Percentiles rank a stretch among this genome's conserved stretches.
These are phyloP conservation scores for Oryzias melastigma DNA, from an alignment of 2,113 vertebrate species.

Conservation along the genomic window DNA sequence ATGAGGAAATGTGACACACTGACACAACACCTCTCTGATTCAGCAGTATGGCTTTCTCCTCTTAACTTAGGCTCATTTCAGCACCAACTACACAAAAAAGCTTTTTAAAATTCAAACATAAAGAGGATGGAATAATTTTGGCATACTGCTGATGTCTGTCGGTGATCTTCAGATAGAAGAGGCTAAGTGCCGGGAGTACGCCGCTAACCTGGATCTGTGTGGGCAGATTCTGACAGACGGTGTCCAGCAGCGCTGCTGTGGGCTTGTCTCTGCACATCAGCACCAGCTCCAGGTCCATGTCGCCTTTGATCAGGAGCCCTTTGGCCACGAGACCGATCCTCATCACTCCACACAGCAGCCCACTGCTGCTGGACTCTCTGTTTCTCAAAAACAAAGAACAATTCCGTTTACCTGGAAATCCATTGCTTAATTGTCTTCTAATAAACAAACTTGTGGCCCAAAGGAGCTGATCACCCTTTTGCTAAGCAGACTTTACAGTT, in stretches of 20 bases:
- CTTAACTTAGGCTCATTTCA: constrained; percentile 16
- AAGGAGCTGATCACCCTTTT: constrained; percentile 1
- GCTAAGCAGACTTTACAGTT: background rate
- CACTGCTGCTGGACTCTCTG: constrained; percentile 87
- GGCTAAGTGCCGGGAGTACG: constrained; percentile 8
- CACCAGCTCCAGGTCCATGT: constrained; percentile 98
- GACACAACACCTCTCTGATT: constrained; percentile 35
- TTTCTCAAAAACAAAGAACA: background rate
- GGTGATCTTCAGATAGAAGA: background rate
- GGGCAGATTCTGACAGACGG: constrained; percentile 92
- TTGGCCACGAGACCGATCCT: constrained; percentile 97
- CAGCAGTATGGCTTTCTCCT: constrained; percentile 21
- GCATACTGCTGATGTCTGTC: background rate
- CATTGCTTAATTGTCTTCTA: background rate
- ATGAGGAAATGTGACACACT: constrained; percentile 53
- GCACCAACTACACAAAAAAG: background rate
- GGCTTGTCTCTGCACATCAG: constrained; percentile 98
- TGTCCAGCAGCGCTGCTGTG: constrained; percentile 88
- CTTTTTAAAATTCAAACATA: background rate
- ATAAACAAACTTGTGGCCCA: constrained; percentile 6
- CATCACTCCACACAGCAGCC: constrained; percentile 93
- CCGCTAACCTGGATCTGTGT: constrained; percentile 83
- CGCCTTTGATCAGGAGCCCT: constrained; percentile 97
- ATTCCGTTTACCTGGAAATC: background rate
- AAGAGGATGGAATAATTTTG: background rate